Base-by-base conservation (phyloP, 2,797 vertebrate species). In the Sebastes taczanowskii region DNA sequence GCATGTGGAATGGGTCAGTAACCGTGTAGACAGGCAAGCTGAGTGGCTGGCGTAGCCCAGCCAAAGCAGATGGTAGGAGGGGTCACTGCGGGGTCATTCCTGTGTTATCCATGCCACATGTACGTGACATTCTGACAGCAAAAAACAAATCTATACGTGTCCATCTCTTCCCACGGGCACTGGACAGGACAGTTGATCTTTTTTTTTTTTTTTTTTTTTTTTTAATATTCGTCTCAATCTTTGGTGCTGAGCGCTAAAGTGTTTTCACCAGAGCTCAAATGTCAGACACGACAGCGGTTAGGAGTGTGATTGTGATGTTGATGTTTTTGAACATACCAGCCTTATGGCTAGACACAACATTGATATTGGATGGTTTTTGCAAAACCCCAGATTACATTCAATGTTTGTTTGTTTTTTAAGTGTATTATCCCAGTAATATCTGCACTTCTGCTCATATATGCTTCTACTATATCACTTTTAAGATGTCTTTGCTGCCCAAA, bases 1-100 rank as follows among this genome's bases (percentile, higher is more conserved):
- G 91, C 92, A 82, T 92, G 88, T 90, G 90, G 92, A 92, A 93
- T 89, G 91, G 83, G 91, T 88, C 88, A 83, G 89, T 83, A 85
- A 89, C 82, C 29, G 77, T 75, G 85, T 81, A 89, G 81, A 81
- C 86, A 88, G 78, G 60, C 67, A 14, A 77, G 71, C 86, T 30
- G 85, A 90, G 81, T 69, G 79, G 80, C 86, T 88, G 87, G 85
- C 67, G 74, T 80, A 65, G 85, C 85, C 87, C 87, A 78, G 87
- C 81, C 74, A 74, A 86, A 91, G 88, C 92, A 93, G 91, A 94
- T 94, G 92, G 90, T 73, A 20, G 64, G n/a, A 66, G 71, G 84
- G 85, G 90, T 92, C 89, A 84, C 9, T 4, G 46, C 22, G 38
- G 82, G 94, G 93, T 91, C 91, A 86, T 34, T 32, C 65, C 80